phyloP scores from a whole-genome alignment of 1,140 invertebrate genomes.

The Drosophila varians region DNA sequence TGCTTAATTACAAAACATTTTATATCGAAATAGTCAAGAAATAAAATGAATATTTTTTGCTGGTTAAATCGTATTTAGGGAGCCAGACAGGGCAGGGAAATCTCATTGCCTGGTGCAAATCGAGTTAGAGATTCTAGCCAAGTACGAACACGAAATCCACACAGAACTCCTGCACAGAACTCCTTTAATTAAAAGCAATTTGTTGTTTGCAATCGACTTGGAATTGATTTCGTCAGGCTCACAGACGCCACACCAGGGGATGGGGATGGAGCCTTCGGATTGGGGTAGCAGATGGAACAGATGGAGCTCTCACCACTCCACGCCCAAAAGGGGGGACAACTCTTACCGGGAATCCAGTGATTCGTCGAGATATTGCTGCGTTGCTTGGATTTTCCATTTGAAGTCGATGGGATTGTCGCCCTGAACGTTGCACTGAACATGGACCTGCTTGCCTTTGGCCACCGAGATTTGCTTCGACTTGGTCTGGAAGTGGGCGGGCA shows the following conservation, averaged over 20 bases:
- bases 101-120: conserved; percentile 47
- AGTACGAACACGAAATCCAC: conserved; percentile 16
- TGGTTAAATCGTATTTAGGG: no score
- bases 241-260: conserved; percentile 18
- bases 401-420: conserved; percentile 95
- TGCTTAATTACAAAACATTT: background rate
- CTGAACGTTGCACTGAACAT: conserved; percentile 93
- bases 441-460: conserved; percentile 89
- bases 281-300: background rate
- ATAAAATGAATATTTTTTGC: background rate
- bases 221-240: conserved; percentile 65
- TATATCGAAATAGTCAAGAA: background rate
- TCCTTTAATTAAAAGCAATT: conserved; percentile 81
- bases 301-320: background rate
- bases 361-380: conserved; percentile 87
- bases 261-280: background rate
- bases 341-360: conserved; percentile 87
- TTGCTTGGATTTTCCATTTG: conserved; percentile 88
- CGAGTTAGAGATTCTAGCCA: conserved; percentile 35
- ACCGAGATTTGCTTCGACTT: conserved; percentile 91
- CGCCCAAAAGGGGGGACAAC: background rate
- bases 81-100: conserved; percentile 19
- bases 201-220: conserved; percentile 74
- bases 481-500: conserved; percentile 92
- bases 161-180: conserved; percentile 51